A percentile compares a stretch with the other conserved stretches of the same genome.
Conservation (phyloP, 2,888 invertebrate species). For the Exephanes ischioxanthus region DNA sequence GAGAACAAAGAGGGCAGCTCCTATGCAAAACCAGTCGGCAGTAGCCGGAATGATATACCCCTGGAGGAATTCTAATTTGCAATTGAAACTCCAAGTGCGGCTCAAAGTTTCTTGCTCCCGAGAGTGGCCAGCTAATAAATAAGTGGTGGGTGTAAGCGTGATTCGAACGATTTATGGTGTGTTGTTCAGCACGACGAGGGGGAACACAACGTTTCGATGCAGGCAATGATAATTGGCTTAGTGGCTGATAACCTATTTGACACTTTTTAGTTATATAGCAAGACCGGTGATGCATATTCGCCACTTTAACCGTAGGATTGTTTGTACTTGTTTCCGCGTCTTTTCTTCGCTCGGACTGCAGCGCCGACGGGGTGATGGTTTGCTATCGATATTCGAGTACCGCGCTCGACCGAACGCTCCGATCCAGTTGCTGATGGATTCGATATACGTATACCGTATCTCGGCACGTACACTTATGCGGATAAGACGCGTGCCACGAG, state of each 20-base stretch:
- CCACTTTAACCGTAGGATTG: neutral
- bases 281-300: neutral
- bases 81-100: slow-evolving; percentile 56
- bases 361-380: neutral
- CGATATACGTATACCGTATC: slow-evolving; percentile 34
- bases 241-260: neutral
- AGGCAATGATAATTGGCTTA: neutral
- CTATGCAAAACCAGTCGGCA: slow-evolving; percentile 7
- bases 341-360: neutral
- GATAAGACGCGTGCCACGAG: slow-evolving; percentile 34
- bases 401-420: slow-evolving; percentile 49
- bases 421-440: slow-evolving; percentile 54
- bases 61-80: slow-evolving; percentile 60
- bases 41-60: slow-evolving; percentile 40
- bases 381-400: slow-evolving; percentile 53
- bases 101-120: slow-evolving; percentile 51
- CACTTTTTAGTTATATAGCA: neutral
- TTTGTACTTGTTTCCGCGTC: neutral
- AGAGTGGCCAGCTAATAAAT: slow-evolving; percentile 36
- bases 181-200: neutral
- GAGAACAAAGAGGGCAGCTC: slow-evolving; percentile 7
- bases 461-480: slow-evolving; percentile 40
- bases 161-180: neutral
- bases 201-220: neutral
- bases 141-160: neutral